Conservation (phyloP, 2,113 vertebrate species). For the Onychostoma macrolepis region DNA sequence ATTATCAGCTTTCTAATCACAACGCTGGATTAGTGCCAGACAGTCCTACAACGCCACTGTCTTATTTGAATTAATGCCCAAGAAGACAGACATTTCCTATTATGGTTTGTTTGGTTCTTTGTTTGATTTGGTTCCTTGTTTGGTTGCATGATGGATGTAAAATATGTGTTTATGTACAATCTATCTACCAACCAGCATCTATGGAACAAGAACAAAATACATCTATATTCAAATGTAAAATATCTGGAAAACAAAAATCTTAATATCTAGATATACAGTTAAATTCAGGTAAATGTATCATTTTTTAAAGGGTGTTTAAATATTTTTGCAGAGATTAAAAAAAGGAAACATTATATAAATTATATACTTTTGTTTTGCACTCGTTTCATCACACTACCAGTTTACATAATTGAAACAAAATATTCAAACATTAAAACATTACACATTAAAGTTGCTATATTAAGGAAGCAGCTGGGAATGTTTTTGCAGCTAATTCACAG, state of each 20-base stretch:
- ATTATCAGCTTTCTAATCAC: slow-evolving; percentile 43
- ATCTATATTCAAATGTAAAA: neutral
- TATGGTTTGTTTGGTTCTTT: neutral
- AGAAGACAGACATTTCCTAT: neutral
- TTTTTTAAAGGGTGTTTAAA: neutral
- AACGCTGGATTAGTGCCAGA: slow-evolving; percentile 13
- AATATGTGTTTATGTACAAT: neutral
- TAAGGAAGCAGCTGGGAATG: neutral
- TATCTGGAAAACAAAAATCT: neutral
- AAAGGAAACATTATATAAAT: neutral
- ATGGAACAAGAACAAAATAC: neutral
- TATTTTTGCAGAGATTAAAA: neutral
- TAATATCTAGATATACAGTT: neutral
- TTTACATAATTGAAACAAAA: neutral
- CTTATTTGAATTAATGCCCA: neutral
- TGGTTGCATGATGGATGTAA: neutral
- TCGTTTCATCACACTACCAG: neutral
- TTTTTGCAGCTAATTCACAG: neutral
- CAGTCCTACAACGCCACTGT: neutral
- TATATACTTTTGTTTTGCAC: neutral
- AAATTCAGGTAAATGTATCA: neutral
- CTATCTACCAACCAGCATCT: neutral
- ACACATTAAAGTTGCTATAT: neutral
- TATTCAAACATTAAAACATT: neutral
- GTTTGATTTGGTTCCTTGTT: neutral